Conservation (phyloP, 2,113 vertebrate genomes). For the Morone chrysops region DNA sequence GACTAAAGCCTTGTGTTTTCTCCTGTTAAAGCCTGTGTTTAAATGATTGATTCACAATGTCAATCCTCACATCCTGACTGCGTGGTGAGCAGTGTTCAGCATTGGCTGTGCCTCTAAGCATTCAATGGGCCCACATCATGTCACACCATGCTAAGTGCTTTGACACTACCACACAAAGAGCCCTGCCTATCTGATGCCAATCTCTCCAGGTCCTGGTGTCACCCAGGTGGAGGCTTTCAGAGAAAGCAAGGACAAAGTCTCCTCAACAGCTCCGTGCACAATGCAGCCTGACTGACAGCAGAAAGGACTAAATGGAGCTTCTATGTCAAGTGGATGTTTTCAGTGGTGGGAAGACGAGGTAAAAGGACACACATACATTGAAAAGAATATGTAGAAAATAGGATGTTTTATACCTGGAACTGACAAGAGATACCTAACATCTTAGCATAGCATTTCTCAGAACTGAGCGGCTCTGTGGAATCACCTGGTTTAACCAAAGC, state of each 20-base stretch:
- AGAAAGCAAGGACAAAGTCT: slow-evolving; percentile 66
- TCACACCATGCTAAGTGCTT: slow-evolving; percentile 74
- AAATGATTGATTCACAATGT: slow-evolving; percentile 81
- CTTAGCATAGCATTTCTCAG: neutral
- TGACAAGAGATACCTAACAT: slow-evolving; percentile 1
- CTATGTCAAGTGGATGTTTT: slow-evolving; percentile 51
- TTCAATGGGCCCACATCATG: slow-evolving; percentile 61
- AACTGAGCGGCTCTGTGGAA: slow-evolving; percentile 14
- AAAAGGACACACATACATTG: slow-evolving; percentile 21
- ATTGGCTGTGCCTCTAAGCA: slow-evolving; percentile 39
- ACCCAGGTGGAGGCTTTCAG: slow-evolving; percentile 69
- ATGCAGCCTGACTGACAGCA: slow-evolving; percentile 64
- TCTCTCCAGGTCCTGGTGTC: slow-evolving; percentile 60
- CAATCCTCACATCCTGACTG: slow-evolving; percentile 56
- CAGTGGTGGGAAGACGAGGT: slow-evolving; percentile 36
- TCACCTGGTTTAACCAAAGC: slow-evolving; percentile 13
- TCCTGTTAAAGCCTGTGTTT: slow-evolving; percentile 75
- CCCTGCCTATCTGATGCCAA: slow-evolving; percentile 70
- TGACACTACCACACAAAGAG: slow-evolving; percentile 74
- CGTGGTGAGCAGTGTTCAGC: slow-evolving; percentile 36
- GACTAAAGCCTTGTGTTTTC: slow-evolving; percentile 75
- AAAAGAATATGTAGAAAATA: slow-evolving; percentile 13
- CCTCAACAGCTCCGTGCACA: slow-evolving; percentile 41
- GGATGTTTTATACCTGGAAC: slow-evolving; percentile 4
- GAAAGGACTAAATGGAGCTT: slow-evolving; percentile 62